phyloP scores from a whole-genome alignment of 1,140 invertebrate species.

The Anoplophora glabripennis region DNA sequence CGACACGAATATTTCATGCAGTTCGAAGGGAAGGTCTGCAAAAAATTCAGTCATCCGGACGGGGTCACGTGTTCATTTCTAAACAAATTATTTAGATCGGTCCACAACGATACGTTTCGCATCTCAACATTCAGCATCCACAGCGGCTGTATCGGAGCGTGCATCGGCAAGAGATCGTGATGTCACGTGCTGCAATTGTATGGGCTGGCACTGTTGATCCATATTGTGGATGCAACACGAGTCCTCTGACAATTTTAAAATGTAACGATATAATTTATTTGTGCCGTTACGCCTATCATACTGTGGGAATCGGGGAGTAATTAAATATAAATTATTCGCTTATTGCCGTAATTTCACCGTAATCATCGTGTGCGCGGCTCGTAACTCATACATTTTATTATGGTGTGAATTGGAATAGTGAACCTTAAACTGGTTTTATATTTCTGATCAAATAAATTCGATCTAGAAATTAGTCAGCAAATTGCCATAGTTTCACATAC shows the following conservation, averaged over 20 bases:
- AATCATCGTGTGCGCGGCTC: too few species aligned
- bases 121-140: conserved; percentile 17
- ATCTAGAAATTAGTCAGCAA: too few species aligned
- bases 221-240: conserved; percentile 11
- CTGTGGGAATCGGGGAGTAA: conserved; percentile 12
- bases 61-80: too few species aligned
- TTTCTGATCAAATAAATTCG: too few species aligned
- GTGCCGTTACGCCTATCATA: conserved; percentile 17
- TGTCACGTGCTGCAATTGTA: conserved; percentile 20
- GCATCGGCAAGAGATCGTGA: conserved; percentile 18
- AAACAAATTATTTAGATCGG: conserved; percentile 10
- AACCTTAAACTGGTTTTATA: too few species aligned
- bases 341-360: conserved; percentile 5
- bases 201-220: not conserved
- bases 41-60: too few species aligned
- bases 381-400: too few species aligned
- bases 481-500: too few species aligned
- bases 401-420: too few species aligned
- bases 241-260: conserved; percentile 9
- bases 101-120: too few species aligned
- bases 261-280: conserved; percentile 17
- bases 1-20: too few species aligned
- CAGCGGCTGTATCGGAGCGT: conserved; percentile 14
- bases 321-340: conserved; percentile 12
- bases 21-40: too few species aligned